phyloP scores from a whole-genome alignment of 2,888 invertebrate species.

The Elysia crispata region DNA sequence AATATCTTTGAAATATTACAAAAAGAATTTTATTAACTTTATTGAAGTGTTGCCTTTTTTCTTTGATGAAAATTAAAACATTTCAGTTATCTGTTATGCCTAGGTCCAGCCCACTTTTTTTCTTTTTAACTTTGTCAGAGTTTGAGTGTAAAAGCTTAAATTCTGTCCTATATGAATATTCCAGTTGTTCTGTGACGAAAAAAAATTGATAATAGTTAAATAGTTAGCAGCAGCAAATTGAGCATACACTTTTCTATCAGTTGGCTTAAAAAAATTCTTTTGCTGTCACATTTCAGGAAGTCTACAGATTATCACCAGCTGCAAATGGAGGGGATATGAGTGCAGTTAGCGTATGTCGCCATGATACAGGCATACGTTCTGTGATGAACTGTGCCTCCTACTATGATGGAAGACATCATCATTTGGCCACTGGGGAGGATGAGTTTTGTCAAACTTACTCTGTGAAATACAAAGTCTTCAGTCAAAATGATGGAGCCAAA shows the following conservation, averaged over 20 bases:
- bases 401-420: constrained; percentile 84
- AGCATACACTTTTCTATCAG: not conserved
- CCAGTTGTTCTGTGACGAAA: too few relatives aligned
- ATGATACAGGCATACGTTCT: constrained; percentile 86
- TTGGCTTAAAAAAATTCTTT: not conserved
- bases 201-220: too few relatives aligned
- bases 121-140: too few relatives aligned
- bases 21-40: too few relatives aligned
- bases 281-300: constrained; percentile 84
- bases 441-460: constrained; percentile 81
- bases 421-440: constrained; percentile 93
- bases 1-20: too few relatives aligned
- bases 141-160: too few relatives aligned
- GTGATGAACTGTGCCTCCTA: constrained; percentile 93
- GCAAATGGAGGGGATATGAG: constrained; percentile 80
- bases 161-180: too few relatives aligned
- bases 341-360: constrained; percentile 85
- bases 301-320: constrained; percentile 90
- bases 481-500: constrained; percentile 46
- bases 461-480: constrained; percentile 72
- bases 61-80: too few relatives aligned
- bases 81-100: too few relatives aligned
- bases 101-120: too few relatives aligned
- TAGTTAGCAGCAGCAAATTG: too few relatives aligned
- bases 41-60: too few relatives aligned